Base-by-base conservation (phyloP, 2,888 invertebrate species). In the Leptogaster cylindrica region DNA sequence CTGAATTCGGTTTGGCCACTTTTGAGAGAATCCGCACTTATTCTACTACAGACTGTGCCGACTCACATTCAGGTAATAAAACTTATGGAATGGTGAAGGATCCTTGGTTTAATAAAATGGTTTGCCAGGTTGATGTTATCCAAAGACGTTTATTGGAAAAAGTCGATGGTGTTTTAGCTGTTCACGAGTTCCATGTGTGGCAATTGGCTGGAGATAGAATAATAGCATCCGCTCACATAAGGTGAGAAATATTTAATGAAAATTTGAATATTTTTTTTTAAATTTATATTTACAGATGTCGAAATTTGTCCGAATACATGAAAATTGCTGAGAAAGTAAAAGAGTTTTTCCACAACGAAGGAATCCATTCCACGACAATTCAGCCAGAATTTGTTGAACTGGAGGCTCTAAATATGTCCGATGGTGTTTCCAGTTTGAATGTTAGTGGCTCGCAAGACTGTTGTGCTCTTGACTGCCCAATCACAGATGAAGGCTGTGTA, bases 111-210 rank as follows among this genome's bases (percentile, higher is more conserved):
- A 71, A 4, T 25, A n/a, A n/a, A n/a, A n/a, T n/a, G n/a, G n/a
- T 27, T 10, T 27, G 7, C 23, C 12, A 90, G 87, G 92, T 95
- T 73, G 95, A 95, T 79, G 93, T 92, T 58, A 93, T 97, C 75
- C 92, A 95, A 79, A 87, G 91, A 75, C 88, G 94, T 71, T 83
- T 97, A 46, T 79, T 95, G 70, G 90, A 91, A 76, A 93, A 93
- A 77, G 92, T 97, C 23, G 95, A 96, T 75, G 97, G 97, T 0
- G 95, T 97, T 18, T 81, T 96, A 65, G 97, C 95, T 0, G 95
- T 98, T 1, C 97, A 98, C 77, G 97, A 98, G 82, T 96, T 98
- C 79, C 97, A 98, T 79, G 94, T 98, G 7, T 98, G 98, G 98
- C 97, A 97, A 83, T 83, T 98, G 74, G 95, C 97, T 33, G 97